phyloP scores from a whole-genome alignment of 2,113 vertebrate genomes.

The Turnix velox region DNA sequence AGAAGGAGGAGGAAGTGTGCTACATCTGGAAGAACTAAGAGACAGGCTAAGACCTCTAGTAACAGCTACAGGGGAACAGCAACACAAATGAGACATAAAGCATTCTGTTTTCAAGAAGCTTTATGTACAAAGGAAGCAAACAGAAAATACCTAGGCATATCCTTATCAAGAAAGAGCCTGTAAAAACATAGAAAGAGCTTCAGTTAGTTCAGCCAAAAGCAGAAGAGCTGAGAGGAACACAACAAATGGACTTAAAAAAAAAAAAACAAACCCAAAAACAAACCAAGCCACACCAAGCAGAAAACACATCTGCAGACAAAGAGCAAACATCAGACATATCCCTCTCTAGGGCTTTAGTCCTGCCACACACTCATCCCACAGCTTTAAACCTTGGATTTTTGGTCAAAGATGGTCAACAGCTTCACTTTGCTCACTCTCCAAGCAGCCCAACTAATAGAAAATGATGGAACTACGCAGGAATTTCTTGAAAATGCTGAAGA shows the following conservation, averaged over 20 bases:
- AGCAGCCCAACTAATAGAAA: background rate
- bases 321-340: background rate
- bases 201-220: constrained; percentile 76
- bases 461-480: background rate
- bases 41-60: too few relatives aligned
- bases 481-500: background rate
- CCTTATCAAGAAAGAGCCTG: constrained; percentile 99
- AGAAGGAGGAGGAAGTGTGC: background rate
- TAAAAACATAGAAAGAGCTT: constrained; percentile 82
- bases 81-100: constrained; percentile 69
- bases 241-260: constrained; percentile 46
- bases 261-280: background rate
- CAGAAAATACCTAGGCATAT: constrained; percentile 96
- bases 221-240: constrained; percentile 36
- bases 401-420: background rate
- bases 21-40: background rate
- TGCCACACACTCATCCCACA: background rate
- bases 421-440: background rate
- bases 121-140: constrained; percentile 75
- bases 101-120: constrained; percentile 70
- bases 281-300: background rate
- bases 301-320: background rate
- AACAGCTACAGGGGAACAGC: constrained; percentile 19
- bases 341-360: background rate
- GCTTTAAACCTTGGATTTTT: background rate